A percentile compares a stretch with the other conserved stretches of the same genome.
These are phyloP conservation scores for Ricordea florida DNA, from an alignment of 92 coral and sea anemone genomes.

Conservation along the genomic window DNA sequence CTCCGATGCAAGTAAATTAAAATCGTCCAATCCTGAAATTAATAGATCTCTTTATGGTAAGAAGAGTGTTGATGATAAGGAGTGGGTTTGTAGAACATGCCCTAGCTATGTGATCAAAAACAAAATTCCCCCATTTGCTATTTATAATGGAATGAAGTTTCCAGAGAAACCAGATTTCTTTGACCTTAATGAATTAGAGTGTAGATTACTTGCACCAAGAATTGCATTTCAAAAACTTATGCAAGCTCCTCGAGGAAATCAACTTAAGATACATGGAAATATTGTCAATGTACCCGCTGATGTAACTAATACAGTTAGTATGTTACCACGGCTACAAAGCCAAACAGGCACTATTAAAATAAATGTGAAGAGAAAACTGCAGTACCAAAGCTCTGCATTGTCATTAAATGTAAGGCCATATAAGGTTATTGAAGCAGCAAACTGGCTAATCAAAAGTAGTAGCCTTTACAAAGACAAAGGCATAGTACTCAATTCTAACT, in stretches of 20 bases:
- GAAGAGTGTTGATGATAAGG: constrained; percentile 3
- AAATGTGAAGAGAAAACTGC: constrained; percentile 2
- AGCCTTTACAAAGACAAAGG: constrained; percentile 49
- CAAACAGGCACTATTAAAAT: constrained; percentile 21
- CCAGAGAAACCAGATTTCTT: constrained; percentile 24
- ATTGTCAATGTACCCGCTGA: too few relatives aligned
- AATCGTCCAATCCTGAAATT: background rate
- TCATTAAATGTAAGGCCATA: constrained; percentile 46
- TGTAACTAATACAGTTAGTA: constrained; percentile 42
- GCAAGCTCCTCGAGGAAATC: too few relatives aligned
- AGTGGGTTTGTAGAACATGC: constrained; percentile 30
- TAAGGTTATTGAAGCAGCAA: constrained; percentile 42
- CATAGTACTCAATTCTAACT: constrained; percentile 32
- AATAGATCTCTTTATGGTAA: constrained; percentile 12
- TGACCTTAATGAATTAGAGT: constrained; percentile 20
- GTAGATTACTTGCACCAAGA: constrained; percentile 25
- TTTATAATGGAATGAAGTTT: constrained; percentile 20
- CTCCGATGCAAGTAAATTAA: background rate
- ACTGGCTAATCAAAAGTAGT: constrained; percentile 49
- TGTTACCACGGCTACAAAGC: background rate
- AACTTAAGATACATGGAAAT: too few relatives aligned
- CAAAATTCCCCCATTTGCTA: constrained; percentile 33
- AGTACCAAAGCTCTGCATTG: constrained; percentile 62
- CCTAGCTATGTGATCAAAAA: constrained; percentile 2
- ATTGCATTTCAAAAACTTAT: constrained; percentile 35